Evolutionary conservation across 2,113 vertebrate genomes (phyloP), one percentile per base, ranked within the genome.

Genomic region (Otocyon megalotis): DNA sequence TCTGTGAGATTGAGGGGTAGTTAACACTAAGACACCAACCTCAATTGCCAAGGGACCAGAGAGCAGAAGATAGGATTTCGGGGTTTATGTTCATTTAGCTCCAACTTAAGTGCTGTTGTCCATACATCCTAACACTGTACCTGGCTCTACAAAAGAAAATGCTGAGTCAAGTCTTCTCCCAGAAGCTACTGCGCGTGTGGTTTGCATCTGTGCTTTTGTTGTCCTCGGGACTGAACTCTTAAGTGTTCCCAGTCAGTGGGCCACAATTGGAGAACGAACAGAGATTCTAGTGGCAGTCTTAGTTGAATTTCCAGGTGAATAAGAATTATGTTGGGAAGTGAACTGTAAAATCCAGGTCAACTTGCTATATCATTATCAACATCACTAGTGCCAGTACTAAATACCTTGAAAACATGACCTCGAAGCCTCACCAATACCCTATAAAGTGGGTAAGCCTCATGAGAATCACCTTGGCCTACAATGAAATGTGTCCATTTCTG

Each of bases 271-370:
- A 80, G 3, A 90, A 90, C 10, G 76, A 94, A 90, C 37, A 17
- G 32, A 90, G 16, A 15, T 90, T 74, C 9, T 26, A 19, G 5
- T 93, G 2, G 20, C 71, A 63, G 43, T 86, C 5, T 84, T 58
- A 97, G 72, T 5, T 80, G 17, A 88, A 74, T 67, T 96, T 22
- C 48, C 85, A 22, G 35, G 24, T 83, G 26, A 90, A 37, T 56
- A 53, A 92, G 84, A 94, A 74, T 86, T 79, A 89, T 3, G 62
- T 87, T 83, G 92, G 56, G 30, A 91, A 96, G 56, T 35, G 9
- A 56, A 79, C 58, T 54, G 60, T 63, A 48, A 89, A 82, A 15
- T 65, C 35, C 11, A 88, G 43, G 56, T 48, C 71, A 69, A 71
- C 54, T 86, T 93, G n/a, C 19, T 86, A n/a, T 1, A 79, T 4